A percentile compares a stretch with the other conserved stretches of the same genome.
Evolutionary conservation across 1,140 invertebrate species (phyloP).

Genomic region (Argopecten irradians): DNA sequence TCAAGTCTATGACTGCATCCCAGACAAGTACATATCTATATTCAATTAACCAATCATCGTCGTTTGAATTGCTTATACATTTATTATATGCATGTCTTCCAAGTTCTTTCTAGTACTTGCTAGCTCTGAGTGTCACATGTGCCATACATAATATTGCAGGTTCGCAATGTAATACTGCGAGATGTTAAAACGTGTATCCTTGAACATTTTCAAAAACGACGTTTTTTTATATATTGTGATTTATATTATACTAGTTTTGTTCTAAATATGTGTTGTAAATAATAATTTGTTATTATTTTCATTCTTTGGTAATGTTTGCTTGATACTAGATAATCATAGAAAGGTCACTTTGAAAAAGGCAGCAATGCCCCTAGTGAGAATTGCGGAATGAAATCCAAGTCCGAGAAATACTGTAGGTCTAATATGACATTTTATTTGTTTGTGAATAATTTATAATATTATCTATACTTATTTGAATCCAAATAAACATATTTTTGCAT

Average conservation of each 20-base stretch:
- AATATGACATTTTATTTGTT: background rate
- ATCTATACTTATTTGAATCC: background rate
- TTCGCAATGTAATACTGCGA: background rate
- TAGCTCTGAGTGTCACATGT: background rate
- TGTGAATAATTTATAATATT: too few species aligned
- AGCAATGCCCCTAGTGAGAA: background rate
- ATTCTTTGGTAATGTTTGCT: too few species aligned
- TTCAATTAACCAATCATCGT: background rate
- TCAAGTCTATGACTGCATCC: background rate
- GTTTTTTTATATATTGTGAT: background rate
- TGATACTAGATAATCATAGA: too few species aligned
- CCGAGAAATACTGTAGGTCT: background rate
- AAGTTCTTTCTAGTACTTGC: background rate
- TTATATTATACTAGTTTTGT: background rate
- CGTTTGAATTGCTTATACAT: background rate
- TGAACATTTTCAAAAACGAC: background rate
- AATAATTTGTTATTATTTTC: background rate
- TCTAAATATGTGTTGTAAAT: background rate
- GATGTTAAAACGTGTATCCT: background rate
- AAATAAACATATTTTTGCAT: background rate
- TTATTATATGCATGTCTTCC: background rate
- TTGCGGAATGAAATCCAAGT: background rate
- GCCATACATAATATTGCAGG: background rate
- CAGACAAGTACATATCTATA: background rate
- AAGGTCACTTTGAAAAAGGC: too few species aligned